These are phyloP conservation scores for Tragelaphus strepsiceros DNA, from an alignment of 2,113 vertebrate genomes.

Conservation along the genomic window DNA sequence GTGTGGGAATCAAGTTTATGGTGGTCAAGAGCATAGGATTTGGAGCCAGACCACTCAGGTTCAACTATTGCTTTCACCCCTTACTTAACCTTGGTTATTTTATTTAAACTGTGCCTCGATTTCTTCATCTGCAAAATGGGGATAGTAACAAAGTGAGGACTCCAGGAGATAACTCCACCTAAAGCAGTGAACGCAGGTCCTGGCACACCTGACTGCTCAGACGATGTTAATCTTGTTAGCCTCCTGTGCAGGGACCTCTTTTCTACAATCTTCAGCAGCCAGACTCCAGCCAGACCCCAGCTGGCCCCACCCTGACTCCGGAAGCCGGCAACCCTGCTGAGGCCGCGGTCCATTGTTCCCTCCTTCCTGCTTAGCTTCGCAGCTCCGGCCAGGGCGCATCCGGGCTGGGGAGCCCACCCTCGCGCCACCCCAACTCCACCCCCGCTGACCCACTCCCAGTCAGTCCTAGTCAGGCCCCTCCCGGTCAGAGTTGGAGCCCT, in stretches of 20 bases:
- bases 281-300: neutral
- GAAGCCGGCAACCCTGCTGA: neutral
- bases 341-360: neutral
- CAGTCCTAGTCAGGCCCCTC: neutral
- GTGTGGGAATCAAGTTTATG: too few species aligned
- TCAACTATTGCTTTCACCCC: neutral
- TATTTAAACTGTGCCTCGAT: neutral
- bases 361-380: slow-evolving; percentile 6
- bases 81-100: neutral
- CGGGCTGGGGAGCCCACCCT: neutral
- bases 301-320: neutral
- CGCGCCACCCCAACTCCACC: neutral
- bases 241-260: neutral
- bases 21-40: neutral
- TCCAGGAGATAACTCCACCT: neutral
- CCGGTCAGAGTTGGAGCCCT: neutral
- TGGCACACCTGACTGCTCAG: neutral
- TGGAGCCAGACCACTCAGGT: neutral
- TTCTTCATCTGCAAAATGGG: neutral
- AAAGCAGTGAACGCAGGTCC: neutral
- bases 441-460: accelerated
- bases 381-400: neutral
- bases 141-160: neutral
- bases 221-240: neutral
- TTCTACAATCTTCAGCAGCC: neutral